phyloP scores from a whole-genome alignment of 2,888 invertebrate genomes.

The Sympetrum striolatum region DNA sequence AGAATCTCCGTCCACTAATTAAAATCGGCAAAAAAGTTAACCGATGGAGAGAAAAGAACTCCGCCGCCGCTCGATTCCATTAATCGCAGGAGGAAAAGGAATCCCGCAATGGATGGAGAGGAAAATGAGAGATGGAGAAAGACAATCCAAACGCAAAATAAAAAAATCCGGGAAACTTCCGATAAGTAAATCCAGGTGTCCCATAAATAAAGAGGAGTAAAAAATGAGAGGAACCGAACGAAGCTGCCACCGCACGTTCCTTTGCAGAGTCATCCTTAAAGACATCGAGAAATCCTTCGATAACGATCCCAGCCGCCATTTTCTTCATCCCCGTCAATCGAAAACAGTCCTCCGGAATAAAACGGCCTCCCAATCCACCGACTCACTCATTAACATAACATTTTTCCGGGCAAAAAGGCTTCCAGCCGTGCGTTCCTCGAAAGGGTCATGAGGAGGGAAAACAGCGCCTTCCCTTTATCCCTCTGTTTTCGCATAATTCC shows the following conservation, averaged over 20 bases:
- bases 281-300: neutral
- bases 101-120: neutral
- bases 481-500: neutral
- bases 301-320: neutral
- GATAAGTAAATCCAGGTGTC: neutral
- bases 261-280: neutral
- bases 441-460: neutral
- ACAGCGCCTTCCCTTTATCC: neutral
- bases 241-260: neutral
- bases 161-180: neutral
- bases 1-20: no score
- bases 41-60: no score
- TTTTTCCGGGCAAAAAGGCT: neutral
- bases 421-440: neutral
- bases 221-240: neutral
- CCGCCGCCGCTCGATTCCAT: no score
- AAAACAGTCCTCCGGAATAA: neutral
- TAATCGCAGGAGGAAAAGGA: no score
- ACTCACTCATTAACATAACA: neutral
- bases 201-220: neutral
- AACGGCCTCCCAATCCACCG: neutral
- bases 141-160: neutral
- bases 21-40: no score
- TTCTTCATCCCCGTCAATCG: neutral
- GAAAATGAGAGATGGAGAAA: neutral